These are phyloP conservation scores for Incurvaria masculella DNA, from an alignment of 2,888 invertebrate genomes.

Conservation along the genomic window DNA sequence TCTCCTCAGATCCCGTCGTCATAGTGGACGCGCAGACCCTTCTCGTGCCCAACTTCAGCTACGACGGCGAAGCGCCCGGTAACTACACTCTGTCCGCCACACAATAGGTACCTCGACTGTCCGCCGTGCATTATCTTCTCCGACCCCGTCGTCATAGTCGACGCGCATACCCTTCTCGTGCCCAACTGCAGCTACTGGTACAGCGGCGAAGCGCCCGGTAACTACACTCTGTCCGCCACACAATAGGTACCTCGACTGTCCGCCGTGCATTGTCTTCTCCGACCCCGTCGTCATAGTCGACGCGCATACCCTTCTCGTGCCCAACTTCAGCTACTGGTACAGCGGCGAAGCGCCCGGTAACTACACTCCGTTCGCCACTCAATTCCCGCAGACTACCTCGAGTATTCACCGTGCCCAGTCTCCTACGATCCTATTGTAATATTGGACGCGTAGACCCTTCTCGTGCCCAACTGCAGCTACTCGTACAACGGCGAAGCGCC, in stretches of 20 bases:
- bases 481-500: constrained; percentile 83
- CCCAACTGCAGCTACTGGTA: constrained; percentile 90
- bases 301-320: constrained; percentile 87
- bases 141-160: constrained; percentile 84
- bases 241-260: too few relatives aligned
- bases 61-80: constrained; percentile 93
- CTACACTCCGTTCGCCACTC: constrained; percentile 13
- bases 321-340: constrained; percentile 83
- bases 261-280: constrained; percentile 81
- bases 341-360: constrained; percentile 91
- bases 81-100: too few relatives aligned
- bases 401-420: constrained; percentile 32
- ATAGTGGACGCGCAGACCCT: constrained; percentile 92
- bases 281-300: constrained; percentile 88
- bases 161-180: constrained; percentile 88
- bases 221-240: constrained; percentile 65
- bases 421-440: constrained; percentile 75
- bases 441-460: constrained; percentile 78
- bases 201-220: constrained; percentile 91
- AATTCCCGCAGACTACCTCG: background rate
- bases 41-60: constrained; percentile 84
- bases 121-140: constrained; percentile 81
- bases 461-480: constrained; percentile 73
- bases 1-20: constrained; percentile 82
- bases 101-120: constrained; percentile 71